Evolutionary conservation across 35 echinoderm and acorn worm genomes (phyloP).

Genomic region (Eucidaris tribuloides): DNA sequence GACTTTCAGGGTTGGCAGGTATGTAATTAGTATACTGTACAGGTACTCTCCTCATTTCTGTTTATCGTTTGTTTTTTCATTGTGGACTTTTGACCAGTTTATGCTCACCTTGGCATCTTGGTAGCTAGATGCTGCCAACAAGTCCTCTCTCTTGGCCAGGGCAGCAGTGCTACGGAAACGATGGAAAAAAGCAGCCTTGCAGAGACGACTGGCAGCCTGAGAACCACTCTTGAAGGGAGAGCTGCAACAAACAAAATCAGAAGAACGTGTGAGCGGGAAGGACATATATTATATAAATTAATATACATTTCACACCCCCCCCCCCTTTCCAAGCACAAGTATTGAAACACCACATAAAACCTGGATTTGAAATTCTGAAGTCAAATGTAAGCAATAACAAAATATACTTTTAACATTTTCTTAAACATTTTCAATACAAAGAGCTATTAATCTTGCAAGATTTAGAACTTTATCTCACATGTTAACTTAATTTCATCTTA

Average conservation of each 20-base stretch:
- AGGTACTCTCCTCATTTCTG: neutral
- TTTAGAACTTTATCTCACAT: neutral
- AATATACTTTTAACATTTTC: neutral
- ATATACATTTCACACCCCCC: neutral
- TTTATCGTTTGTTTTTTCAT: neutral
- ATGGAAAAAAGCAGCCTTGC: slow-evolving; percentile 74
- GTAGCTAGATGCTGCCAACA: slow-evolving; percentile 42
- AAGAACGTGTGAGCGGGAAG: too few species aligned
- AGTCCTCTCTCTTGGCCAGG: slow-evolving; percentile 61
- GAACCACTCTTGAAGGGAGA: slow-evolving; percentile 86
- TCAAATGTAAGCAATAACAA: neutral
- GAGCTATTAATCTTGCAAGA: neutral
- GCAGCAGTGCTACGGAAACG: slow-evolving; percentile 52
- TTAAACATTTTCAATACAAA: neutral
- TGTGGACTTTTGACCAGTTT: too few species aligned
- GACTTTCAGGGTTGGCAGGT: too few species aligned
- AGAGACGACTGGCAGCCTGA: slow-evolving; percentile 71
- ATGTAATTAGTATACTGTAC: neutral
- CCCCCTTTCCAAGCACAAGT: neutral
- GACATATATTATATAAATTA: neutral
- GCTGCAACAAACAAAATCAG: slow-evolving; percentile 1
- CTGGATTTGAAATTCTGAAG: neutral
- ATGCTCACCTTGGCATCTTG: slow-evolving; percentile 70
- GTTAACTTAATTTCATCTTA: neutral
- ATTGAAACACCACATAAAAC: neutral